These are phyloP conservation scores for Lithophane socia DNA, from an alignment of 2,888 invertebrate genomes.

Conservation along the genomic window DNA sequence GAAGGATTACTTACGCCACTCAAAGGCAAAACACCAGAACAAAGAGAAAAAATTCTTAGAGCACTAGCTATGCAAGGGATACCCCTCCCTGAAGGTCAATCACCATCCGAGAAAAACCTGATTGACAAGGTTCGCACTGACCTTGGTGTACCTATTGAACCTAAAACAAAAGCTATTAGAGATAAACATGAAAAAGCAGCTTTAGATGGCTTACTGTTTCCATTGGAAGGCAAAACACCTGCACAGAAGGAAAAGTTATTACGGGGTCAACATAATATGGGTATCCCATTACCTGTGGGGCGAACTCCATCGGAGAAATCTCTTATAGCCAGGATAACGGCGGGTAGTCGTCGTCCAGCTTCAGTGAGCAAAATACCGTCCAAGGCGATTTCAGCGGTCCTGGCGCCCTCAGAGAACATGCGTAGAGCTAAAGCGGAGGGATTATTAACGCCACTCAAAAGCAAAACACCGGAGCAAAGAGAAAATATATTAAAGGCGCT, in stretches of 20 bases:
- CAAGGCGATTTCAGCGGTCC: not conserved
- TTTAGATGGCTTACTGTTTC: not conserved
- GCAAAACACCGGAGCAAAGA: conserved; percentile 46
- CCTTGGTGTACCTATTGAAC: conserved; percentile 25
- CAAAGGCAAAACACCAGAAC: no score
- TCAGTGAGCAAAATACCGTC: not conserved
- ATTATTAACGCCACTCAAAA: conserved; percentile 1
- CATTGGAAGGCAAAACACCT: conserved; percentile 26
- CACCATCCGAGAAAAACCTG: conserved; percentile 37
- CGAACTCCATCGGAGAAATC: conserved; percentile 62
- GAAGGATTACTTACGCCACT: no score
- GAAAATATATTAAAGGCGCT: conserved; percentile 64
- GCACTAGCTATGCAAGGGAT: conserved; percentile 26
- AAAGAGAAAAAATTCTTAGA: no score
- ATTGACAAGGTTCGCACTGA: conserved; percentile 8
- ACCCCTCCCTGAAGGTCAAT: conserved; percentile 59
- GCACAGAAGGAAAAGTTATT: conserved; percentile 68
- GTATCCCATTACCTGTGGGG: conserved; percentile 37
- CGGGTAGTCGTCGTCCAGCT: not conserved
- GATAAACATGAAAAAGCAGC: conserved; percentile 12
- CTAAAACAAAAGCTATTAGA: conserved; percentile 4
- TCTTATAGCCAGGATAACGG: conserved; percentile 58
- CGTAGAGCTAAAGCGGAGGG: conserved; percentile 22
- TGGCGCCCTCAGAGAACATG: not conserved
- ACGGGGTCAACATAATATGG: conserved; percentile 50